Evolutionary conservation across 2,888 invertebrate species (phyloP), one percentile per base, ranked within the genome.

Genomic region (Hymenopus coronatus): DNA sequence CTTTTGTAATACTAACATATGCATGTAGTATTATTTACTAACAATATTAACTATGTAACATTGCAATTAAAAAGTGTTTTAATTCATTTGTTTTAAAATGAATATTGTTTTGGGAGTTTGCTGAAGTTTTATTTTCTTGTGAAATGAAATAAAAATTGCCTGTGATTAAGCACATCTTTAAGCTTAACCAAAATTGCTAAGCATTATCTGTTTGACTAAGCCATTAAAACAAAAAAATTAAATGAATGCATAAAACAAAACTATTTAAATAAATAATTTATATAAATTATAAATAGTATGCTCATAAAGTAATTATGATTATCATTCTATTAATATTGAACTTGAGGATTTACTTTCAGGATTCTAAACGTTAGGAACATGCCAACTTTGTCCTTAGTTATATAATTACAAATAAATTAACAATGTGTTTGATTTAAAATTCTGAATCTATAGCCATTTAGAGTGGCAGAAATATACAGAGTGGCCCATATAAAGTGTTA

Each of bases 101-200:
- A 70, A 25, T 70, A 70, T 8, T 70, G 54, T 70, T 70, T 70
- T 70, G 20, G 54, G 54, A 70, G 54, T 70, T 70, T 70, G 25
- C 54, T 70, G 25, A 70, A 70, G 54, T 70, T 70, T 70, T 70
- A 70, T 70, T 70, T 20, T 70, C 54, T 70, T 70, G 20, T 70
- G 25, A 70, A 70, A 70, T 54, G 20, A 70, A 70, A 25, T 20
- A 70, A 28, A 28, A 81, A 28, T 46, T 87, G 82, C 87, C 87
- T 82, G n/a, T 87, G 33, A 82, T 87, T 82, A 87, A 87, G 87
- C 87, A 82, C 87, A 87, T 82, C 87, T 87, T n/a, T n/a, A 70
- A 70, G 54, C 54, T 70, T 70, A 70, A 70, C 54, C 54, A 70
- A 20, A 70, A 20, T 6, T 70, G 54, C 54, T 70, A 70, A 70